These are phyloP conservation scores for Ctenosaura bakeri DNA, from an alignment of 2,797 vertebrate genomes.

Conservation along the genomic window DNA sequence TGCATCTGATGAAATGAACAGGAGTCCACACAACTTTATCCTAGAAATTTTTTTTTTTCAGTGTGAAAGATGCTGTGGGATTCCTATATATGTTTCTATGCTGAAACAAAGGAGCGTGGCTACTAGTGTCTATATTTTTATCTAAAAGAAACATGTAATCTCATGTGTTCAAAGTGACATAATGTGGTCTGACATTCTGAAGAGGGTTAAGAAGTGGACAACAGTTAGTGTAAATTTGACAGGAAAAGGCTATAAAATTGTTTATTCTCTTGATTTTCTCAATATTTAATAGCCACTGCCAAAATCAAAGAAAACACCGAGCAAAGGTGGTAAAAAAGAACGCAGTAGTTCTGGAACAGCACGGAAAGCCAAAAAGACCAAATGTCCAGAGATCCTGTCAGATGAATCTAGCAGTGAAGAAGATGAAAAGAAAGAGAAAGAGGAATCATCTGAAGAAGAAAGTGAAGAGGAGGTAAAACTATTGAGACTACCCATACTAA, in stretches of 20 bases:
- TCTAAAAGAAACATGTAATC: background rate
- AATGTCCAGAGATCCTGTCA: constrained; percentile 93
- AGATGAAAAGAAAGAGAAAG: constrained; percentile 85
- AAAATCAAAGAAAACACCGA: constrained; percentile 85
- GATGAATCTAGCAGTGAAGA: constrained; percentile 94
- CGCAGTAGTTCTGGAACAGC: constrained; percentile 82
- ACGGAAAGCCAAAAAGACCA: constrained; percentile 83
- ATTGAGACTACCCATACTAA: no score
- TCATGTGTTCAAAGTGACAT: background rate
- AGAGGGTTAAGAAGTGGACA: background rate
- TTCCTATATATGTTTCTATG: no score
- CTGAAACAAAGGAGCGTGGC: no score
- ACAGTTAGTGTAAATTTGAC: background rate
- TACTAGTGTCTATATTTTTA: background rate
- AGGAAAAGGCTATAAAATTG: background rate
- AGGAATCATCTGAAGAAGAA: constrained; percentile 83
- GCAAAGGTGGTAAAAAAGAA: constrained; percentile 85
- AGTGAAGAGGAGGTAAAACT: constrained; percentile 82
- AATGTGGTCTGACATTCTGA: background rate
- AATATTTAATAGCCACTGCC: constrained; percentile 78
- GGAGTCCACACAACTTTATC: no score
- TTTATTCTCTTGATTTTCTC: constrained; percentile 21
- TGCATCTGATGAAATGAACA: no score
- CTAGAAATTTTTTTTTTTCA: no score
- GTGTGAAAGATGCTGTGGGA: no score